Conservation (phyloP, 2,888 invertebrate species). For the Drosophila pseudotakahashii region DNA sequence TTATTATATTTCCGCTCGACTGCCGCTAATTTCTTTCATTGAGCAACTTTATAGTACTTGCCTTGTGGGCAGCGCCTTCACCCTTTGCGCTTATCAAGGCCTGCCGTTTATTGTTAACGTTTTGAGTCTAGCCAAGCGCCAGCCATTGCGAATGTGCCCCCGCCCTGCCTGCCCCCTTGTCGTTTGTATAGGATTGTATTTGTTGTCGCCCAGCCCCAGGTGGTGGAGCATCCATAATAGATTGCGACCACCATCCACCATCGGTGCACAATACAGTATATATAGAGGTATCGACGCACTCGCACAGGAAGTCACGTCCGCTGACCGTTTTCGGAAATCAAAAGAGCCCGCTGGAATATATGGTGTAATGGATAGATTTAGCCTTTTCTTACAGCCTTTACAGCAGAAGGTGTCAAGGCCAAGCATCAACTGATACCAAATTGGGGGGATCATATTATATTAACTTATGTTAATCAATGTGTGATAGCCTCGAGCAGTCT, state of each 20-base stretch:
- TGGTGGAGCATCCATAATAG: constrained; percentile 61
- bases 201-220: constrained; percentile 47
- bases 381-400: constrained; percentile 4
- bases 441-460: not conserved
- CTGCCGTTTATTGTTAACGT: constrained; percentile 52
- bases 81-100: constrained; percentile 41
- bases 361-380: constrained; percentile 37
- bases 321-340: constrained; percentile 61
- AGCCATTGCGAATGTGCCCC: constrained; percentile 40
- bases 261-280: constrained; percentile 50
- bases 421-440: constrained; percentile 6
- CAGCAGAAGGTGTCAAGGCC: constrained; percentile 59
- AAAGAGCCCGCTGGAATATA: constrained; percentile 55
- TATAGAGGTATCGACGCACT: constrained; percentile 33
- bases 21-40: constrained; percentile 69
- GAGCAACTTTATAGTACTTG: constrained; percentile 50
- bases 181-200: not conserved
- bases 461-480: not conserved
- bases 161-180: not conserved
- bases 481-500: not conserved
- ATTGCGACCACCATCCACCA: constrained; percentile 20
- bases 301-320: constrained; percentile 77
- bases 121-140: constrained; percentile 66
- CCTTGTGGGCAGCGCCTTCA: constrained; percentile 32
- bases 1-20: constrained; percentile 79